A percentile compares a stretch with the other conserved stretches of the same genome.
These are phyloP conservation scores for Himantopus leucocephalus DNA, from an alignment of 2,113 vertebrate species.

Conservation along the genomic window DNA sequence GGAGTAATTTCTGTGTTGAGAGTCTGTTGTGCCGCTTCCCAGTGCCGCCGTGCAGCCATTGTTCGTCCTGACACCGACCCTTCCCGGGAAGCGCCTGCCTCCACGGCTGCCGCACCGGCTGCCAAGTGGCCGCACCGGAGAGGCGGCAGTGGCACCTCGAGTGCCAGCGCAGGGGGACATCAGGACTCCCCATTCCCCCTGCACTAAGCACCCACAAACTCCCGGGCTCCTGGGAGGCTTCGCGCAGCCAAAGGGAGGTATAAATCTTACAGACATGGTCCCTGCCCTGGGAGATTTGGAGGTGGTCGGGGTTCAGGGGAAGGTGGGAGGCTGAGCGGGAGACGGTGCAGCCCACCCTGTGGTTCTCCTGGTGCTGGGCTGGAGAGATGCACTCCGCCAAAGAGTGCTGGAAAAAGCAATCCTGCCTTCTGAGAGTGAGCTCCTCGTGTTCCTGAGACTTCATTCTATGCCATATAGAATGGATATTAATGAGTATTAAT, in stretches of 20 bases:
- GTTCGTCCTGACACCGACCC: background rate
- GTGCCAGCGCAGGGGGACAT: rapidly evolving
- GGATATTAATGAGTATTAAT: background rate
- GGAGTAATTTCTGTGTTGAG: conserved; percentile 50
- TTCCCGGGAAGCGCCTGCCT: background rate
- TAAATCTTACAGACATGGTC: too few species aligned
- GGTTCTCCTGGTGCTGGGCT: background rate
- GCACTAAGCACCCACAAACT: background rate
- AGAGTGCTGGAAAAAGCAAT: background rate
- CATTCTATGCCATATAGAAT: rapidly evolving
- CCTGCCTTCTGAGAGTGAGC: background rate
- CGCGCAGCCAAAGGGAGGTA: too few species aligned
- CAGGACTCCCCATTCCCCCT: rapidly evolving
- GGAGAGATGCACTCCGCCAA: background rate
- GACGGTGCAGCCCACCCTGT: background rate
- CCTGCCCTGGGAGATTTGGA: background rate
- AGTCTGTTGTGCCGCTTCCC: conserved; percentile 12
- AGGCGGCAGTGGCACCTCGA: rapidly evolving
- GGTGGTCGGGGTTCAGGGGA: background rate
- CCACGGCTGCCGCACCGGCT: background rate
- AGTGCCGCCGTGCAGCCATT: background rate
- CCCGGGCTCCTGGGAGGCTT: background rate
- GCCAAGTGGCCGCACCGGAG: background rate
- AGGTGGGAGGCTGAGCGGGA: background rate
- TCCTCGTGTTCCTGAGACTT: background rate